Evolutionary conservation across 35 echinoderm and acorn worm genomes (phyloP), one percentile per base, ranked within the genome.

Genomic region (Ptychodera flava): DNA sequence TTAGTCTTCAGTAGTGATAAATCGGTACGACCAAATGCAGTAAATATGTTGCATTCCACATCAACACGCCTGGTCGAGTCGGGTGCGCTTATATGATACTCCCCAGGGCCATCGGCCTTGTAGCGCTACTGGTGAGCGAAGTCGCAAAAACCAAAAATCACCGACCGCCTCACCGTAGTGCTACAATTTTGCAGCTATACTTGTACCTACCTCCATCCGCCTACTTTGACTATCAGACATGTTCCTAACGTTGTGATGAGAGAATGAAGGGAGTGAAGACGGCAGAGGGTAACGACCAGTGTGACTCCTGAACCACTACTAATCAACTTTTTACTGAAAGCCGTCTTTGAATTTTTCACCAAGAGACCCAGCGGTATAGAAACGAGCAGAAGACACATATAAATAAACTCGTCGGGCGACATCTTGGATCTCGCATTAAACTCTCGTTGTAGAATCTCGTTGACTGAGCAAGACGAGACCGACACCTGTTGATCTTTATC

Each of bases 301-400:
- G n/a, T 37, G 1, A 92, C 35, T 16, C 95, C 95, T 30, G 88
- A 86, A 79, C 78, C 87, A 31, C 79, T 92, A 33, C 92, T 89
- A 15, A 97, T 64, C 31, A 83, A 85, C 31, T 91, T 93, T 36
- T 94, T 97, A 29, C 91, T 35, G 31, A 31, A 78, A 1, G 92
- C 29, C 31, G 28, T 81, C 30, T 79, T 38, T 15, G 80, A 16
- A 45, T 88, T 81, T 86, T 97, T 94, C 16, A 97, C 92, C n/a
- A 94, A 28, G 81, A 90, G 86, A 16, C 92, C 95, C 15, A 94
- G 76, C 16, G 89, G 87, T 45, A 97, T 81, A 0, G 95, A 97
- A 30, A 97, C 81, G 30, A 93, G 29, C 29, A 97, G 83, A 92
- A 97, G 90, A 28, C 91, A 83, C 16, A 97, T 85, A 84, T 94